These are phyloP conservation scores for Diploptera punctata DNA, from an alignment of 2,888 invertebrate genomes.

Conservation along the genomic window DNA sequence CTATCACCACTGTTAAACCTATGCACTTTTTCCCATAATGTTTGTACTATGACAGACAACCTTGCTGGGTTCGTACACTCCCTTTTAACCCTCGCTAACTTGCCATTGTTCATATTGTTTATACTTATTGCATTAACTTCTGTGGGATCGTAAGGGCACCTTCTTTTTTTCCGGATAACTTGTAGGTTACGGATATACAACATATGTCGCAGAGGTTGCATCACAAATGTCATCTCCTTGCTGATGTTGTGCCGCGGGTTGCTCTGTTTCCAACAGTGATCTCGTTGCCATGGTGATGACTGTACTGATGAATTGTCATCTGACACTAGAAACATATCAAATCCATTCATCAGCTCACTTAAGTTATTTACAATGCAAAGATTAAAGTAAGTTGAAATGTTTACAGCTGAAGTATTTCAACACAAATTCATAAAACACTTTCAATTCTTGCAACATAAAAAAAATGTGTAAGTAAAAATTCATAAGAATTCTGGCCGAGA, in stretches of 20 bases:
- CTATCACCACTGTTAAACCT: slow-evolving; percentile 28
- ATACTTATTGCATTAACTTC: slow-evolving; percentile 32
- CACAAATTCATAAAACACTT: no score
- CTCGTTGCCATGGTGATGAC: slow-evolving; percentile 90
- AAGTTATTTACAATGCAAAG: no score
- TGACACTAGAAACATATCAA: slow-evolving; percentile 64
- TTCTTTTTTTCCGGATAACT: slow-evolving; percentile 62
- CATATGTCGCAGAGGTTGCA: slow-evolving; percentile 42
- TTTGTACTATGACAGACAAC: slow-evolving; percentile 45
- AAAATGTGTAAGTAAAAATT: no score
- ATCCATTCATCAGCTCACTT: no score
- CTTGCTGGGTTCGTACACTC: slow-evolving; percentile 32
- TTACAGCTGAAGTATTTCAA: no score
- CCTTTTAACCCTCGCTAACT: slow-evolving; percentile 29
- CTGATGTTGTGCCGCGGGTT: slow-evolving; percentile 76
- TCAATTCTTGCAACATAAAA: no score
- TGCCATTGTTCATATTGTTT: slow-evolving; percentile 31
- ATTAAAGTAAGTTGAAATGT: no score
- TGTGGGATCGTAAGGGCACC: slow-evolving; percentile 63
- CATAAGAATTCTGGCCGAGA: no score
- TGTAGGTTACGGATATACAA: slow-evolving; percentile 42
- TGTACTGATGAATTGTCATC: slow-evolving; percentile 91
- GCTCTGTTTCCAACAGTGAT: slow-evolving; percentile 88
- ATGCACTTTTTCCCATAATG: slow-evolving; percentile 46
- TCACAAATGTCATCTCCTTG: slow-evolving; percentile 65